Base-by-base conservation (phyloP, 1,140 invertebrate species). In the Zaprionus tsacasi region DNA sequence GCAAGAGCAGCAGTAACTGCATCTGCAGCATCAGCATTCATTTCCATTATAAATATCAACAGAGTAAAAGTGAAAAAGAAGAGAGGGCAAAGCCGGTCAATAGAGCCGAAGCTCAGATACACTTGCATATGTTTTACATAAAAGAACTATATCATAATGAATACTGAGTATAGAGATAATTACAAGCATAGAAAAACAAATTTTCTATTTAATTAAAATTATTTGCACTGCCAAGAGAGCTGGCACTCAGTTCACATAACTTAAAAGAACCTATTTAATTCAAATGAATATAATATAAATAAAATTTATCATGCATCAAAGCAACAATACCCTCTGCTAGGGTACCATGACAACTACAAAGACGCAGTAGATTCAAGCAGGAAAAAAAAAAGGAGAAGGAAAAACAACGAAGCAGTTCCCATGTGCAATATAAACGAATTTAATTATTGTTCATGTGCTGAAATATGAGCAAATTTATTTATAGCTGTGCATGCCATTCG, bases 401-500 rank as follows among this genome's bases (percentile, higher is more conserved):
- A 30, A 27, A 48, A 40, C 21, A 33, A 25, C 36, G 1, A 40
- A 82, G 76, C 74, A 73, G 74, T 50, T 59, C 83, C 81, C 80
- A 76, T 83, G 74, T 85, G 85, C 80, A 64, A 88, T 77, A 80
- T 88, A 79, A 87, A 79, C 85, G 81, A 88, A 88, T 88, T 89
- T 88, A 88, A 88, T 88, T 88, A 88, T 88, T 88, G 85, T 89
- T 85, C 85, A 88, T 89, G 85, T 89, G 85, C 75, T 88, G 85
- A 88, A 88, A 88, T 88, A 88, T 85, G 85, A 81, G 78, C 50
- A 83, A 89, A 89, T 85, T 89, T 88, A 88, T 88, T 88, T 88
- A 88, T 88, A 73, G 85, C 78, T 55, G 61, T 70, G 65, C 76
- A 82, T 78, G 73, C 78, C 59, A 78, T 69, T 63, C 63, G 17